phyloP scores from a whole-genome alignment of 2,113 vertebrate species.

The Scolopax mira region DNA sequence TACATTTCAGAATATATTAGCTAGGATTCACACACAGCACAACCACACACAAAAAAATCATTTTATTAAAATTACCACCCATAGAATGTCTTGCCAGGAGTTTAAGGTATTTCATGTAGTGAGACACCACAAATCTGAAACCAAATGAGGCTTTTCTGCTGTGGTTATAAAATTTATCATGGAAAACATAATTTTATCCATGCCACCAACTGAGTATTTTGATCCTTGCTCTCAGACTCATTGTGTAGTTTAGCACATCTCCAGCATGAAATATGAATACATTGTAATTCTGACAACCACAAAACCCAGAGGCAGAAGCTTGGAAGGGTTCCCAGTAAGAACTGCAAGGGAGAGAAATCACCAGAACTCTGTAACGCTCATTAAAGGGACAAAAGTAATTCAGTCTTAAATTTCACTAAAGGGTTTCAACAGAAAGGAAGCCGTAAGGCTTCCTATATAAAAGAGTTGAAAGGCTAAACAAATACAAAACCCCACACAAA shows the following conservation, averaged over 20 bases:
- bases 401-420: not conserved
- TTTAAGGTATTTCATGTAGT: not conserved
- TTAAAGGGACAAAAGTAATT: not conserved
- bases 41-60: not conserved
- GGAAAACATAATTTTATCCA: not conserved
- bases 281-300: not conserved
- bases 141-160: not conserved
- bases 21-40: not conserved
- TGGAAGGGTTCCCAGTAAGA: slow-evolving; percentile 8
- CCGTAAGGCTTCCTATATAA: not conserved
- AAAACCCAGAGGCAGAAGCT: slow-evolving; percentile 18
- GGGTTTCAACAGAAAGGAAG: not conserved
- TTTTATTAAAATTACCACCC: not conserved
- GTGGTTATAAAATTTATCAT: slow-evolving; percentile 9
- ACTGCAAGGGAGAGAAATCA: not conserved
- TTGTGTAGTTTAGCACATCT: slow-evolving; percentile 21
- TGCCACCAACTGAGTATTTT: slow-evolving; percentile 1
- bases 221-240: not conserved
- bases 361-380: not conserved
- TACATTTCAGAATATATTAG: not conserved
- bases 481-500: not conserved
- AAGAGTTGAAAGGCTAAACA: not conserved
- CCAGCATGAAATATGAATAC: not conserved
- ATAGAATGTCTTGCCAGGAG: not conserved
- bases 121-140: slow-evolving; percentile 18